Evolutionary conservation across 2,113 vertebrate genomes (phyloP).

Genomic region (Rhabdomys dilectus): DNA sequence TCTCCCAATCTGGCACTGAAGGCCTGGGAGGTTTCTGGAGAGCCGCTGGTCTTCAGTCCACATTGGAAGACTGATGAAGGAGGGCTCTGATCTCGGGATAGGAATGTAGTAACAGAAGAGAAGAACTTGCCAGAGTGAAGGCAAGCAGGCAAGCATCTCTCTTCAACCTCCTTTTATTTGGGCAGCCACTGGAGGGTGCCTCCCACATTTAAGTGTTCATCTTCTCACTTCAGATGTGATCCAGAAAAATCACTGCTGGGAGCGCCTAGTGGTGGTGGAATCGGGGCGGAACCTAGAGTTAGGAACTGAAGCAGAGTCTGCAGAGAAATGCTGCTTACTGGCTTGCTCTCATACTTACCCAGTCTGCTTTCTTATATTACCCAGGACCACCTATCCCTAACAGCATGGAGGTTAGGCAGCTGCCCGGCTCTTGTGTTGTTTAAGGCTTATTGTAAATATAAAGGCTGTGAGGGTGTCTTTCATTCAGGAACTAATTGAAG

Average conservation of each 20-base stretch:
- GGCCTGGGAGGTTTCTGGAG: neutral
- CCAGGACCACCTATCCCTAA: neutral
- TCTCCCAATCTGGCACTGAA: neutral
- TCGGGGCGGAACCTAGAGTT: neutral
- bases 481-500: too few relatives aligned
- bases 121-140: neutral
- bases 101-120: neutral
- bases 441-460: too few relatives aligned
- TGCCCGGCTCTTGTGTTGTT: too few relatives aligned
- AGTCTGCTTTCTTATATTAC: neutral
- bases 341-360: neutral
- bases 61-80: neutral
- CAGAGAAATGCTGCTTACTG: neutral
- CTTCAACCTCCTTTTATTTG: neutral
- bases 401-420: too few relatives aligned
- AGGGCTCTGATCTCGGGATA: neutral
- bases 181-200: neutral
- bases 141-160: neutral
- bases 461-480: too few relatives aligned
- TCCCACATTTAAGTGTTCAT: neutral
- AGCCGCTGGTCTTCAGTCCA: neutral
- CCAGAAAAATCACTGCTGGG: neutral
- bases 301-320: neutral
- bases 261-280: neutral
- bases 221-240: neutral